Conservation (phyloP, 2,113 vertebrate genomes). For the Cnemophilus loriae region DNA sequence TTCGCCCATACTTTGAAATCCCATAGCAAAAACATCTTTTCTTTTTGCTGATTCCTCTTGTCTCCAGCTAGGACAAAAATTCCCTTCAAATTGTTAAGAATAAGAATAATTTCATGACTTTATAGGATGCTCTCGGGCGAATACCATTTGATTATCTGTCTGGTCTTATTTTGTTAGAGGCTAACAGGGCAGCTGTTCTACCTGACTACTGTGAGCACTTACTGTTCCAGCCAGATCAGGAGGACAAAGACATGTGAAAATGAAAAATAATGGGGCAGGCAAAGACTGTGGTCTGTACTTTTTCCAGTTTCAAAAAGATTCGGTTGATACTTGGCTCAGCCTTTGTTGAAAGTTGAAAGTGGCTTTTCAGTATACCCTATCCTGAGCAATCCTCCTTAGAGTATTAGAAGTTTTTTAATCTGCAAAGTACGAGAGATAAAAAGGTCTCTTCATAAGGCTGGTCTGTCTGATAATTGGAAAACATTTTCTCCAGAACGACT, state of each 20-base stretch:
- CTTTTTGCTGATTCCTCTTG: neutral
- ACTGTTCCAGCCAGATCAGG: constrained; percentile 42
- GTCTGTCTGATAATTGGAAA: constrained; percentile 10
- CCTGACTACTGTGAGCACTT: constrained; percentile 3
- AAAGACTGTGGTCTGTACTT: constrained; percentile 18
- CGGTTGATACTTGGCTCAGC: neutral
- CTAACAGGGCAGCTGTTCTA: constrained; percentile 26
- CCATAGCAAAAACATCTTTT: neutral
- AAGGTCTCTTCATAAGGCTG: neutral
- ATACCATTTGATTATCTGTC: constrained; percentile 26
- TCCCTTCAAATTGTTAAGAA: neutral
- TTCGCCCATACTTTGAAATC: neutral
- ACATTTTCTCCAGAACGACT: neutral
- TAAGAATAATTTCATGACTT: neutral
- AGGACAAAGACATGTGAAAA: constrained; percentile 50
- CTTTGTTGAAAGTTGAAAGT: constrained; percentile 41
- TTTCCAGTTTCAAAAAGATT: constrained; percentile 20
- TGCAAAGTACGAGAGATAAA: constrained; percentile 14
- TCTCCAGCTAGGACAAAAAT: neutral
- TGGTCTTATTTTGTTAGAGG: constrained; percentile 14
- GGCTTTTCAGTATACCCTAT: neutral
- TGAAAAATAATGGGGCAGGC: constrained; percentile 47
- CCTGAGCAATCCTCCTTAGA: neutral
- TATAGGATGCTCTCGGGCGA: neutral
- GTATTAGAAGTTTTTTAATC: constrained; percentile 18